A percentile compares a stretch with the other conserved stretches of the same genome.
Evolutionary conservation across 2,888 invertebrate species (phyloP).

Genomic region (Dasysyrphus tricinctus): DNA sequence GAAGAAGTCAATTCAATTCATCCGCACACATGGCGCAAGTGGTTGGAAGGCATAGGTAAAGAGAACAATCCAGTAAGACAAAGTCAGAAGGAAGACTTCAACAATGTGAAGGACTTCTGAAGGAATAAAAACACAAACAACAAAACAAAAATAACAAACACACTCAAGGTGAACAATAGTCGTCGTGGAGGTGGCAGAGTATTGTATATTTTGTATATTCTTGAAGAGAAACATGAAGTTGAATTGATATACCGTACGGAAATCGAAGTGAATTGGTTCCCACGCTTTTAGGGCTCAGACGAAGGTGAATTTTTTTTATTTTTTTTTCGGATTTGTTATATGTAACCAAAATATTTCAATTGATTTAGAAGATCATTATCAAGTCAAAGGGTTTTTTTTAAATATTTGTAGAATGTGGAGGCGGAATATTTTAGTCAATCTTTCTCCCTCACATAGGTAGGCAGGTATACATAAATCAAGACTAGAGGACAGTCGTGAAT

Average conservation of each 20-base stretch:
- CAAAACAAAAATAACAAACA: conserved; percentile 8
- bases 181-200: background rate
- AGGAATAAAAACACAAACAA: conserved; percentile 11
- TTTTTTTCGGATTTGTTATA: background rate
- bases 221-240: conserved; percentile 37
- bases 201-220: background rate
- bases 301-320: conserved; percentile 37
- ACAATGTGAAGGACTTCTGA: conserved; percentile 71
- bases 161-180: conserved; percentile 50
- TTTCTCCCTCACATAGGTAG: no score
- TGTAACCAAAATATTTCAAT: conserved; percentile 21
- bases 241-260: conserved; percentile 50
- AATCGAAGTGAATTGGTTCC: conserved; percentile 64
- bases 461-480: background rate
- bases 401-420: background rate
- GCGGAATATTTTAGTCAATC: background rate
- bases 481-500: background rate
- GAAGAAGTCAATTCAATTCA: conserved; percentile 66
- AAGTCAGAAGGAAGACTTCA: conserved; percentile 37
- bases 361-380: conserved; percentile 61
- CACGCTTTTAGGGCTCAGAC: conserved; percentile 51
- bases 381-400: conserved; percentile 28
- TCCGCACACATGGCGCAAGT: conserved; percentile 31
- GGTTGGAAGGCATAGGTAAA: background rate
- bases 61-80: conserved; percentile 23